Evolutionary conservation across 2,113 vertebrate genomes (phyloP).

Genomic region (Glaucomys volans): DNA sequence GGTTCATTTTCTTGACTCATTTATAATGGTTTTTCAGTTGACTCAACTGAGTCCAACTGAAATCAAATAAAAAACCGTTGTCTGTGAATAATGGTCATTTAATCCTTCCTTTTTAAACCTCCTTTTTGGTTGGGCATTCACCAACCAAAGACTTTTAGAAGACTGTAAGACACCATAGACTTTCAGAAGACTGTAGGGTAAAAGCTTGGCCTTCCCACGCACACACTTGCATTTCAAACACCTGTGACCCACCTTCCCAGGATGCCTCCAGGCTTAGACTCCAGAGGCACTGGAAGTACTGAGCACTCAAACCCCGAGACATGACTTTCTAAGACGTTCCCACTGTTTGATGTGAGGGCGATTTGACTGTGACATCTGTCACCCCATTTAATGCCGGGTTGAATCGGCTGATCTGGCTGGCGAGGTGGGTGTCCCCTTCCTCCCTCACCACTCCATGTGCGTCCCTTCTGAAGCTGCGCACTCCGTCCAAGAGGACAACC

Average conservation of each 20-base stretch:
- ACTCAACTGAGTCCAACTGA: not conserved
- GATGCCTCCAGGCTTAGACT: not conserved
- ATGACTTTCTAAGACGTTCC: not conserved
- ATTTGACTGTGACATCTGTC: too few relatives aligned
- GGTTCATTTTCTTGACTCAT: not conserved
- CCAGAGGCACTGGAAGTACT: not conserved
- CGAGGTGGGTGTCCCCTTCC: too few relatives aligned
- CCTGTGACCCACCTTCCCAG: not conserved
- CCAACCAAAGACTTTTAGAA: not conserved
- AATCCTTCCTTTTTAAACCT: not conserved
- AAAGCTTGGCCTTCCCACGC: not conserved
- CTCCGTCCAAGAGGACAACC: too few relatives aligned
- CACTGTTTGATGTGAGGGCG: too few relatives aligned
- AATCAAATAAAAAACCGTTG: not conserved
- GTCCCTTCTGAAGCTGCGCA: too few relatives aligned
- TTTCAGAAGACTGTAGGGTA: not conserved
- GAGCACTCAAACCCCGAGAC: accelerated
- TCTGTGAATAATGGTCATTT: not conserved
- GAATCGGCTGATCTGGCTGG: too few relatives aligned
- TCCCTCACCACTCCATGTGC: too few relatives aligned
- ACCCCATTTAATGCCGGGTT: too few relatives aligned
- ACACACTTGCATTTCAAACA: not conserved
- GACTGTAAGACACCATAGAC: not conserved
- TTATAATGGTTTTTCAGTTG: not conserved
- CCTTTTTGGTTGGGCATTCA: not conserved